Evolutionary conservation across 1,140 invertebrate genomes (phyloP).

Genomic region (Drosophila repleta): DNA sequence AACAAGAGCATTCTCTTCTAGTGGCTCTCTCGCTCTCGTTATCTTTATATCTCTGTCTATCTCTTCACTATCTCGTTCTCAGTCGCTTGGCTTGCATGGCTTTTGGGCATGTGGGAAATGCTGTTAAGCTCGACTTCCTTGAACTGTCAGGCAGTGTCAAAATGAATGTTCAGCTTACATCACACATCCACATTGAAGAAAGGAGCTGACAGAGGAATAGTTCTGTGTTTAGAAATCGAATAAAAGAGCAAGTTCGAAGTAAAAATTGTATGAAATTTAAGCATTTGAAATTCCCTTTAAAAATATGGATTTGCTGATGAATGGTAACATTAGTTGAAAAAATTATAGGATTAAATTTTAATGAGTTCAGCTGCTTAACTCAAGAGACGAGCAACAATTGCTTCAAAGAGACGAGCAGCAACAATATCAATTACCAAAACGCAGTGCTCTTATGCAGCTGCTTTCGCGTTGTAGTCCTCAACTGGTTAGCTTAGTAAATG

Average conservation of each 20-base stretch:
- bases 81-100: conserved; percentile 26
- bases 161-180: not conserved
- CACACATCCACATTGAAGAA: not conserved
- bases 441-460: too few species aligned
- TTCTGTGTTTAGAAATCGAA: too few species aligned
- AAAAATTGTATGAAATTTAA: too few species aligned
- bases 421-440: not conserved
- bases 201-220: not conserved
- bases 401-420: too few species aligned
- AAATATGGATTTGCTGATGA: too few species aligned
- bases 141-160: conserved; percentile 49
- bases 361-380: too few species aligned
- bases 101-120: conserved; percentile 57
- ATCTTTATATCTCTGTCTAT: not conserved
- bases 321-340: too few species aligned
- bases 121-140: conserved; percentile 63
- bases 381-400: too few species aligned
- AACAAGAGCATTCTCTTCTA: conserved; percentile 32
- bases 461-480: not conserved
- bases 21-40: not conserved
- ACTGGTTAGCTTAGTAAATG: conserved; percentile 23
- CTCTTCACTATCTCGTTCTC: not conserved
- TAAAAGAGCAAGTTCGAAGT: too few species aligned
- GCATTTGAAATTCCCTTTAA: too few species aligned
- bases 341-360: too few species aligned